phyloP scores from a whole-genome alignment of 2,113 vertebrate species.

The Ochotona curzoniae region DNA sequence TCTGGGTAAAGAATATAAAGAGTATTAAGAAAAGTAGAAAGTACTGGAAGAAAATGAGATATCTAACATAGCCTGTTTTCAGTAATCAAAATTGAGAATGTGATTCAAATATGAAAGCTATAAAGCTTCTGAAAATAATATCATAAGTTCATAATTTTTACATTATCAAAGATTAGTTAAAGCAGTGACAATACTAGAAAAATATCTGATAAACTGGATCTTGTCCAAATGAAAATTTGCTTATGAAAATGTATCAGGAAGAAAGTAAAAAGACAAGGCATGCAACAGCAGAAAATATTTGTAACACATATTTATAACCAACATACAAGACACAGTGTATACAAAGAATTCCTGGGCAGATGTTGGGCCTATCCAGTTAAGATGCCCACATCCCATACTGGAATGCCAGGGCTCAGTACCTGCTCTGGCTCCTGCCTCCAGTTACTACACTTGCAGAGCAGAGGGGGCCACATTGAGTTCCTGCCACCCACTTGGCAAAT shows the following conservation, averaged over 20 bases:
- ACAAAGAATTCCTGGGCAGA: neutral
- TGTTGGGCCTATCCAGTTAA: too few species aligned
- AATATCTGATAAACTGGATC: slow-evolving; percentile 9
- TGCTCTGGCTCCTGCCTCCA: too few species aligned
- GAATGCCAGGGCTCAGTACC: too few species aligned
- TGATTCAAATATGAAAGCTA: neutral
- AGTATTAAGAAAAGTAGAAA: neutral
- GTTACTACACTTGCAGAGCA: too few species aligned
- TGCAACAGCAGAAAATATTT: neutral
- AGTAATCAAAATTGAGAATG: neutral
- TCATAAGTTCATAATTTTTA: neutral
- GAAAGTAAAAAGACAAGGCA: neutral
- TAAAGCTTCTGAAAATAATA: neutral
- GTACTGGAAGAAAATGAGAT: neutral
- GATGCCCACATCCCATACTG: too few species aligned
- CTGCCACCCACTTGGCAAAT: too few species aligned
- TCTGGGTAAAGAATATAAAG: neutral
- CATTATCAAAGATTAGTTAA: slow-evolving; percentile 7
- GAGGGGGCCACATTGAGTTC: too few species aligned
- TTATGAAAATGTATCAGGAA: slow-evolving; percentile 4
- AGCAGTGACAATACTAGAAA: neutral
- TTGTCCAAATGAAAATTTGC: neutral
- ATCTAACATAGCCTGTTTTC: slow-evolving; percentile 18
- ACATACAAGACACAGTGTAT: neutral
- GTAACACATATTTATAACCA: neutral